phyloP scores from a whole-genome alignment of 2,797 vertebrate species.

The Geotrypetes seraphini region DNA sequence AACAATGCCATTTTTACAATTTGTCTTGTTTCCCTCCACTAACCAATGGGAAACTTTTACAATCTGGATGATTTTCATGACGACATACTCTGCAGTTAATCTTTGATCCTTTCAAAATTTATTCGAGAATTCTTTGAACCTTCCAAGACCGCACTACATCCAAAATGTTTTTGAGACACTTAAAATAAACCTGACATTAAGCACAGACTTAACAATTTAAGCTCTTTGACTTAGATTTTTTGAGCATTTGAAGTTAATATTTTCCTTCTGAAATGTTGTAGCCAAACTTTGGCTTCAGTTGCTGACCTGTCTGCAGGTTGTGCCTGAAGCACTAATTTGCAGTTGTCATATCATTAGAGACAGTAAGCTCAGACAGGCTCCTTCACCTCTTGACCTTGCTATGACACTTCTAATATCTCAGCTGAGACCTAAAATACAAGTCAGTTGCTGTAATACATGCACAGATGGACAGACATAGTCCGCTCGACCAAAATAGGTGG shows the following conservation, averaged over 20 bases:
- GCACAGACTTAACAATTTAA: conserved; percentile 19
- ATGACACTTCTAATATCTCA: conserved; percentile 31
- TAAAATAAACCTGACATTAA: conserved; percentile 17
- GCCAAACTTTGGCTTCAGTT: conserved; percentile 29
- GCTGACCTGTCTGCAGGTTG: conserved; percentile 26
- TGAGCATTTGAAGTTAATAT: conserved; percentile 29
- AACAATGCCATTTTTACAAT: too few species aligned
- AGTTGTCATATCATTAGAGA: conserved; percentile 47
- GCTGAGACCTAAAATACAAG: conserved; percentile 59
- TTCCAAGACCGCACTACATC: too few species aligned
- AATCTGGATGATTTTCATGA: too few species aligned
- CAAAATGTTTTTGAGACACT: too few species aligned
- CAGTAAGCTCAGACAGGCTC: conserved; percentile 48
- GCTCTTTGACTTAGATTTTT: conserved; percentile 17
- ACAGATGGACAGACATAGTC: conserved; percentile 79
- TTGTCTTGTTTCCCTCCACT: too few species aligned
- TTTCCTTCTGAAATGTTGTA: conserved; percentile 30
- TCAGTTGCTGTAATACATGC: conserved; percentile 50
- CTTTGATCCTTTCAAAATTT: too few species aligned
- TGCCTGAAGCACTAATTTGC: conserved; percentile 35
- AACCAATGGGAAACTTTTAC: too few species aligned
- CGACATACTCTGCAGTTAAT: too few species aligned
- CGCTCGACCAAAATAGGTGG: conserved; percentile 45
- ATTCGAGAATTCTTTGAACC: too few species aligned
- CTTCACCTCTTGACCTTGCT: conserved; percentile 56